A percentile compares a stretch with the other conserved stretches of the same genome.
phyloP scores from a whole-genome alignment of 2,888 invertebrate species.

The Drosophila maculinotata region DNA sequence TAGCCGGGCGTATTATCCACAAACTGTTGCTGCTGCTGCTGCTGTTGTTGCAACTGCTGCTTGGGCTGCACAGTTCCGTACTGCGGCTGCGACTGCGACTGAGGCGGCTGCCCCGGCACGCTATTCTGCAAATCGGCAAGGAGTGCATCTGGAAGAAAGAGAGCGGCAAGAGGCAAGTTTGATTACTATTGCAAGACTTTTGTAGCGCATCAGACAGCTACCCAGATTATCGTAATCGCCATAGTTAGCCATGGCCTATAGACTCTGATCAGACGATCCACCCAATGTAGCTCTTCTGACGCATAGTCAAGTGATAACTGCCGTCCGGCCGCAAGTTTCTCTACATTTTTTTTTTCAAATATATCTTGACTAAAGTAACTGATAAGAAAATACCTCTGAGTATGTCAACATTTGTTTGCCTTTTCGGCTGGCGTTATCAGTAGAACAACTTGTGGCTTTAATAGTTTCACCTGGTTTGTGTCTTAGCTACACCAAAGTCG shows the following conservation, averaged over 20 bases:
- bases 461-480: conserved; percentile 39
- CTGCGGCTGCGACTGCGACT: conserved; percentile 84
- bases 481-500: conserved; percentile 33
- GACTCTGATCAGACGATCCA: conserved; percentile 14
- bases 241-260: conserved; percentile 71
- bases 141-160: conserved; percentile 91
- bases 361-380: conserved; percentile 40
- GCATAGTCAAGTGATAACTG: conserved; percentile 64
- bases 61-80: conserved; percentile 63
- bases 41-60: conserved; percentile 54
- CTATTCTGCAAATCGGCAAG: conserved; percentile 98
- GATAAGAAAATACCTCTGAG: conserved; percentile 51
- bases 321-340: conserved; percentile 8
- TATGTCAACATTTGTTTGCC: conserved; percentile 51
- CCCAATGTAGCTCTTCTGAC: conserved; percentile 56
- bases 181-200: neutral
- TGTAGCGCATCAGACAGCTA: conserved; percentile 34
- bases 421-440: conserved; percentile 33
- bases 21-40: conserved; percentile 74
- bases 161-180: neutral
- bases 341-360: conserved; percentile 1
- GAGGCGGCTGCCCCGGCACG: conserved; percentile 88
- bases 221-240: conserved; percentile 84
- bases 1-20: conserved; percentile 86
- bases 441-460: conserved; percentile 24